Conservation (phyloP, 2,113 vertebrate species). For the Anguilla rostrata region DNA sequence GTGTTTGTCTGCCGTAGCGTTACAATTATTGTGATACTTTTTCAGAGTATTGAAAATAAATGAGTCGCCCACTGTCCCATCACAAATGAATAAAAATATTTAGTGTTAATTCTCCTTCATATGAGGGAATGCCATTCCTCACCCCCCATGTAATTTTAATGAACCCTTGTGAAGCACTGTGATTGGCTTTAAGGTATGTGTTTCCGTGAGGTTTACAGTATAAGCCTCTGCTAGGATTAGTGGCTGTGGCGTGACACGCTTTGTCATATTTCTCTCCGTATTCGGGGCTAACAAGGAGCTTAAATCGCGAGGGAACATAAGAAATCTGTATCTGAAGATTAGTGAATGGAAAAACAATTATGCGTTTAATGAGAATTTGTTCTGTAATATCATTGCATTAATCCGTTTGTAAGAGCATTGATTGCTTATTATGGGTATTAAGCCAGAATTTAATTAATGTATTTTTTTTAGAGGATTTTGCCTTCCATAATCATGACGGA, state of each 20-base stretch:
- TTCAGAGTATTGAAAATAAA: too few relatives aligned
- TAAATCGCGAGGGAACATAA: conserved; percentile 13
- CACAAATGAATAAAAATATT: not conserved
- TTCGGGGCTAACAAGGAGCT: conserved; percentile 23
- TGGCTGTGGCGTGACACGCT: conserved; percentile 33
- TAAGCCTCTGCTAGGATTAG: conserved; percentile 21
- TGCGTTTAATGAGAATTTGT: conserved; percentile 29
- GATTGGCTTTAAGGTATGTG: not conserved
- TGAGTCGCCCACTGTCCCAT: not conserved
- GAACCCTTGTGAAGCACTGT: too few relatives aligned
- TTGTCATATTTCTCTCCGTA: conserved; percentile 25
- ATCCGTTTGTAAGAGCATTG: not conserved
- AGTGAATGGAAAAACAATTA: conserved; percentile 38
- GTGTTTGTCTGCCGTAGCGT: not conserved
- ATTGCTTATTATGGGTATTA: not conserved
- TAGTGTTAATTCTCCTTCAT: too few relatives aligned
- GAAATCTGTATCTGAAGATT: conserved; percentile 38
- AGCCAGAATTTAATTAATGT: not conserved
- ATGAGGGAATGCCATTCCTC: too few relatives aligned
- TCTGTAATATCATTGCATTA: conserved; percentile 19
- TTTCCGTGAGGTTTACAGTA: not conserved
- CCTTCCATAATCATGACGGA: conserved; percentile 44
- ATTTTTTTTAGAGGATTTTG: conserved; percentile 18
- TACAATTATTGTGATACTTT: too few relatives aligned
- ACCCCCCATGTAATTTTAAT: too few relatives aligned